These are phyloP conservation scores for Pelodytes ibericus DNA, from an alignment of 2,797 vertebrate species.

Conservation along the genomic window DNA sequence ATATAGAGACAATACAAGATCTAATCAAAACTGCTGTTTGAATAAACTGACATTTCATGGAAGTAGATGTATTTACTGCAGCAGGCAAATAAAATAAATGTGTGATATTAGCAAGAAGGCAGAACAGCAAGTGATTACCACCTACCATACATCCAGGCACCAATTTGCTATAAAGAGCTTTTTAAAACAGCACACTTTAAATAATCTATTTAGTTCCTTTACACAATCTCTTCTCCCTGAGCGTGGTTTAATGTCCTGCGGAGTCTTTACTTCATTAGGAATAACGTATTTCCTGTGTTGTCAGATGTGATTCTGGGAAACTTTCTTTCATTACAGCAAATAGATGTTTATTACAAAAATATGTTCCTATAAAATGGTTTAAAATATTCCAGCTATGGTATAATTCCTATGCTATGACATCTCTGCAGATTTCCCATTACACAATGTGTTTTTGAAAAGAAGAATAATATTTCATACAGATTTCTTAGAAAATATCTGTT, in stretches of 20 bases:
- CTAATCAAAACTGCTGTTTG: conserved; percentile 5
- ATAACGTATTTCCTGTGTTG: conserved; percentile 37
- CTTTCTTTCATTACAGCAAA: conserved; percentile 43
- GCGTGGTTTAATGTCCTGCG: conserved; percentile 31
- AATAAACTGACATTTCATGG: conserved; percentile 15
- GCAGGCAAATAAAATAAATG: conserved; percentile 41
- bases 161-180: conserved; percentile 44
- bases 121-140: conserved; percentile 40
- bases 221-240: conserved; percentile 29
- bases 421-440: neutral
- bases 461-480: conserved; percentile 2
- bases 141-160: conserved; percentile 30
- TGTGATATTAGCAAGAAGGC: conserved; percentile 33
- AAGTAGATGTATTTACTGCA: conserved; percentile 26
- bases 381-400: conserved; percentile 32
- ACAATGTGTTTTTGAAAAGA: conserved; percentile 1
- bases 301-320: conserved; percentile 49
- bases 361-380: conserved; percentile 28
- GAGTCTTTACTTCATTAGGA: conserved; percentile 51
- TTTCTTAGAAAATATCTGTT: neutral
- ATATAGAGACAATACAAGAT: conserved; percentile 31
- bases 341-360: conserved; percentile 47
- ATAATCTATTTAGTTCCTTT: conserved; percentile 50
- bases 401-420: conserved; percentile 5
- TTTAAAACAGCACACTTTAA: conserved; percentile 45